phyloP scores from a whole-genome alignment of 2,113 vertebrate species.

The Abramis brama region DNA sequence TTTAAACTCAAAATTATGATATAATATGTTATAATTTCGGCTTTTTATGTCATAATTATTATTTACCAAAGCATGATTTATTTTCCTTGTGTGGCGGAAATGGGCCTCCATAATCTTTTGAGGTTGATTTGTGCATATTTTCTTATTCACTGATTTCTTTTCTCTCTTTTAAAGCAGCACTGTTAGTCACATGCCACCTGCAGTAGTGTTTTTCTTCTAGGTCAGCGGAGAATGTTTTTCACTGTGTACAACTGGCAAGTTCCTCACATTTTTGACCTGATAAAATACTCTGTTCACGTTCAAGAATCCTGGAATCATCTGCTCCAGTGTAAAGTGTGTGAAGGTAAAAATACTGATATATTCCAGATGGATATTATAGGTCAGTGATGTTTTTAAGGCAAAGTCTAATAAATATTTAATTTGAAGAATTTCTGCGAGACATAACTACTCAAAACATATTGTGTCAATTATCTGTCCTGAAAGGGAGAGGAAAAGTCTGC shows the following conservation, averaged over 20 bases:
- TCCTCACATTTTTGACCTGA: conserved; percentile 45
- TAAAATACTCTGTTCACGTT: conserved; percentile 46
- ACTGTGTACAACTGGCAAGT: conserved; percentile 47
- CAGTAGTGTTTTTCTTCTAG: conserved; percentile 34
- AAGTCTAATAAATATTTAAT: conserved; percentile 37
- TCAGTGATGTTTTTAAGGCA: conserved; percentile 25
- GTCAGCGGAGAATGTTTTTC: conserved; percentile 35
- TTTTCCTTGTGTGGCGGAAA: not conserved
- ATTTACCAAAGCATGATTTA: not conserved
- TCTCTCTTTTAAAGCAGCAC: not conserved
- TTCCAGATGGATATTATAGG: conserved; percentile 9
- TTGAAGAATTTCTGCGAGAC: conserved; percentile 32
- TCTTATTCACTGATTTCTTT: not conserved
- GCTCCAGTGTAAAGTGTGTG: not conserved
- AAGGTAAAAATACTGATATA: conserved; percentile 8
- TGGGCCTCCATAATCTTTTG: not conserved
- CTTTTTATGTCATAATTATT: no score
- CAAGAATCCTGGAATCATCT: conserved; percentile 38
- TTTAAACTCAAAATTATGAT: not conserved
- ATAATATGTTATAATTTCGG: not conserved
- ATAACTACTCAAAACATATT: conserved; percentile 50
- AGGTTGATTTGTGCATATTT: not conserved
- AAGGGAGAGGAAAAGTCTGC: not conserved
- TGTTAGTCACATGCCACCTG: conserved; percentile 20
- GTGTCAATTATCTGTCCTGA: conserved; percentile 47